Base-by-base conservation (phyloP, 2,113 vertebrate species). In the Cheirogaleus medius region DNA sequence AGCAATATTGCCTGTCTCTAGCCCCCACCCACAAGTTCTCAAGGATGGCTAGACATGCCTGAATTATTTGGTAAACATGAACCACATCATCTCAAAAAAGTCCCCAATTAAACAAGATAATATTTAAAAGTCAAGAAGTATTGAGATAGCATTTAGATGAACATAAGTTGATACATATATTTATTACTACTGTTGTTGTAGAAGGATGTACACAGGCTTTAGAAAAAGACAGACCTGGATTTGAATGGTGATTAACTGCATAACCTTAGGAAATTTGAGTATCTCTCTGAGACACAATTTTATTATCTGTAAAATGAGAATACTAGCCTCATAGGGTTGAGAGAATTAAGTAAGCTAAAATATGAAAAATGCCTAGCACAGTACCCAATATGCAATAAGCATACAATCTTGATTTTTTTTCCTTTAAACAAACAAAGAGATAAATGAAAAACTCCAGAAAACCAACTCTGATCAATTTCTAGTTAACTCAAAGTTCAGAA, bases 331-430 rank as follows among this genome's bases (percentile, higher is more conserved):
- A 87, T 3, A 77, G 10, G 10, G 1, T 49, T 93, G 2, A 84
- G 74, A 86, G 52, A 90, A 96, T 73, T 78, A 86, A 90, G 77
- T 49, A 14, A 83, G 23, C 17, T 92, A 77, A 77, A 90, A n/a
- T 86, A 52, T 37, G 64, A 78, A 82, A 94, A 42, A 52, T 34
- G 1, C 17, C 5, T 49, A 54, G n/a, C 6, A 68, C 2, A 68
- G 14, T 56, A 94, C 27, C 73, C 17, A 60, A 7, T 68, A 92
- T 23, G 8, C 32, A 87, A 25, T 11, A 49, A 54, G 18, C 0
- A 32, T 11, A 21, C 32, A 60, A 42, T 66, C 1, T 82, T 84
- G 32, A 20, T 71, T 37, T 34, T 56, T 66, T 92, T 86, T 23
- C 44, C 39, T 93, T 73, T 85, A 74, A 82, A 34, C 2, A 2